Base-by-base conservation (phyloP, 2,797 vertebrate species). In the Australoheros facetus region DNA sequence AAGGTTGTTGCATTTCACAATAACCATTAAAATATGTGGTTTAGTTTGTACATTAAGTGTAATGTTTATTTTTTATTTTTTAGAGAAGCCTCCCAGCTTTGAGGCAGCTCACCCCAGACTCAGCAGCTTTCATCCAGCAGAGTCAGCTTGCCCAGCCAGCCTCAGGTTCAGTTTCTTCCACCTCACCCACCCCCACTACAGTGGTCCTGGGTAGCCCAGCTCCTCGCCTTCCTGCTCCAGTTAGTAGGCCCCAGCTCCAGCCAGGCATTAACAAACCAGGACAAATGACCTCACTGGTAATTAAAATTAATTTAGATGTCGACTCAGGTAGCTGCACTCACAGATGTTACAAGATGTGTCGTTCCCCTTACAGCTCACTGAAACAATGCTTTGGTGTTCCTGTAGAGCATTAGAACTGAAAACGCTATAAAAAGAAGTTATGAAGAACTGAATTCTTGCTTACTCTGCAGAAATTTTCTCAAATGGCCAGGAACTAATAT, bases 71-170 rank as follows among this genome's bases (percentile, higher is more conserved):
- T 64, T 56, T 34, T 58, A 30, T 58, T 34, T 89, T 48, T 39
- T 92, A 99, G 98, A 97, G 97, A 96, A 99, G 97, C 95, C 97
- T 99, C 94, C 98, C 98, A 23, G 97, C 98, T 91, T 96, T 99
- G 96, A 96, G 98, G 94, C 97, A 99, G 93, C 94, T 99, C 92
- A 99, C 98, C 71, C 98, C 98, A 8, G 98, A 99, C 94, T 98
- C 98, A 1, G 93, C 96, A 56, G 96, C 97, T 94, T 99, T 99
- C 94, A 99, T 99, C 93, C 97, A 98, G 94, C 98, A 99, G 96
- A 99, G 98, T 95, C 97, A 98, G 89, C 95, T 97, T 85, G 96
- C 97, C 73, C 92, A 93, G 85, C 73, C 78, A 2, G 56, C 88
- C 75, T 81, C 91, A 56, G 80, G 74, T 82, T 79, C 89, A n/a